Conservation (phyloP, 2,797 vertebrate species). For the Artibeus jamaicensis region DNA sequence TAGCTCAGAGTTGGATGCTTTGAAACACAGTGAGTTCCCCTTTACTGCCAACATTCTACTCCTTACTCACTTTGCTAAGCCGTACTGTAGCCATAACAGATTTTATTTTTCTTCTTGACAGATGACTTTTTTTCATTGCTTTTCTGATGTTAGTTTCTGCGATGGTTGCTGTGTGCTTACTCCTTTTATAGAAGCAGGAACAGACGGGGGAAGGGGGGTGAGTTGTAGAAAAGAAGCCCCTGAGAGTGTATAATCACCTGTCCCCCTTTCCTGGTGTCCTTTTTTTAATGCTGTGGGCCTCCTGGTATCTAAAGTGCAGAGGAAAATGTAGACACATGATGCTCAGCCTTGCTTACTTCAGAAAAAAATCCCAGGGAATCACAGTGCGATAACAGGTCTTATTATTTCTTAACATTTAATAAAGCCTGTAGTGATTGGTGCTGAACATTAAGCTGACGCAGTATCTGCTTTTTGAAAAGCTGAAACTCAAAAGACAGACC, state of each 20-base stretch:
- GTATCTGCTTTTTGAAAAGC: neutral
- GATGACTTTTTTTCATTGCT: neutral
- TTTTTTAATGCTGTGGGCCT: neutral
- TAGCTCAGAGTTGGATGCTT: too few relatives aligned
- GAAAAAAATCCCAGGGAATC: neutral
- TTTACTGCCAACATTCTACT: neutral
- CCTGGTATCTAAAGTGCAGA: neutral
- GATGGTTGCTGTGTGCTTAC: neutral
- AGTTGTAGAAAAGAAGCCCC: neutral
- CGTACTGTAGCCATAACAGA: fast-evolving
- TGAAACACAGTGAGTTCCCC: neutral
- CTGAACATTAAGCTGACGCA: neutral
- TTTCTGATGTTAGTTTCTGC: neutral
- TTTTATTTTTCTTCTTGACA: neutral
- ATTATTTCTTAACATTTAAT: neutral
- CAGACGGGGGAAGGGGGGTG: neutral
- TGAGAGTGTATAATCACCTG: neutral
- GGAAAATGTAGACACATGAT: neutral
- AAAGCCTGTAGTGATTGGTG: neutral
- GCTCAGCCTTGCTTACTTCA: neutral
- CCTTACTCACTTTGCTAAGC: neutral
- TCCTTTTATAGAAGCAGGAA: neutral
- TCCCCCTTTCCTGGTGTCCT: neutral
- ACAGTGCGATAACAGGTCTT: neutral
- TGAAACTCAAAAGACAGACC: neutral